Percentiles rank a stretch among this genome's conserved stretches.
These are phyloP conservation scores for Eospalax fontanierii DNA, from an alignment of 2,797 vertebrate species.

Conservation along the genomic window DNA sequence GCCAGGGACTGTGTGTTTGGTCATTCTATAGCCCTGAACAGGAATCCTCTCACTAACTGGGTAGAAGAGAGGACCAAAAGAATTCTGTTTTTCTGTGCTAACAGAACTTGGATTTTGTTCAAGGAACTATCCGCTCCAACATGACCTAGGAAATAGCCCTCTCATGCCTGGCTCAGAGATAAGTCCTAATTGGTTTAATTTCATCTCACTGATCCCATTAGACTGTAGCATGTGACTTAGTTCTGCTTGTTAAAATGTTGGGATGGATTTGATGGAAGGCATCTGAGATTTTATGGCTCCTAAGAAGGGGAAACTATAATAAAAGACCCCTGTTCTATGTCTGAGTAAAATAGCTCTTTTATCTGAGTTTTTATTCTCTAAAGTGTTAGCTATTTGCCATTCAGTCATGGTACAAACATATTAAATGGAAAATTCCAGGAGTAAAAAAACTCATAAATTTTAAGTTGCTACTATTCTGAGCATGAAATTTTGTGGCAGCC, in stretches of 20 bases:
- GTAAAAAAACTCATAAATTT: background rate
- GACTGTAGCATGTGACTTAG: background rate
- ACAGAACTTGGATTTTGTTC: slow-evolving; percentile 11
- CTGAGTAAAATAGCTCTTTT: background rate
- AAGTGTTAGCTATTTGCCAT: background rate
- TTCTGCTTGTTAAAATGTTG: slow-evolving; percentile 13
- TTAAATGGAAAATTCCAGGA: background rate
- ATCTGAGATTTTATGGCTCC: slow-evolving; percentile 32
- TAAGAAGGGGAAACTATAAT: background rate
- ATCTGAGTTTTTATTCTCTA: background rate
- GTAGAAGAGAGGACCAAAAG: background rate
- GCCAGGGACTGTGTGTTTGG: background rate
- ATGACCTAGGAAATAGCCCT: background rate
- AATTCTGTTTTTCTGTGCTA: background rate
- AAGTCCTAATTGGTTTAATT: slow-evolving; percentile 49
- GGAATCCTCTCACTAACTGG: background rate
- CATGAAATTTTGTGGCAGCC: background rate
- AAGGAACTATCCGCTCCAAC: background rate
- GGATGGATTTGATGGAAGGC: background rate
- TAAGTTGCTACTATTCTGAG: background rate
- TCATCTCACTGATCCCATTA: background rate
- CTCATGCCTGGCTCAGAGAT: slow-evolving; percentile 29
- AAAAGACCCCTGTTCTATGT: background rate
- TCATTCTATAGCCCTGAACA: background rate
- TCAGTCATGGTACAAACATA: background rate